Base-by-base conservation (phyloP, 1,140 invertebrate genomes). In the Drosophila eugracilis region DNA sequence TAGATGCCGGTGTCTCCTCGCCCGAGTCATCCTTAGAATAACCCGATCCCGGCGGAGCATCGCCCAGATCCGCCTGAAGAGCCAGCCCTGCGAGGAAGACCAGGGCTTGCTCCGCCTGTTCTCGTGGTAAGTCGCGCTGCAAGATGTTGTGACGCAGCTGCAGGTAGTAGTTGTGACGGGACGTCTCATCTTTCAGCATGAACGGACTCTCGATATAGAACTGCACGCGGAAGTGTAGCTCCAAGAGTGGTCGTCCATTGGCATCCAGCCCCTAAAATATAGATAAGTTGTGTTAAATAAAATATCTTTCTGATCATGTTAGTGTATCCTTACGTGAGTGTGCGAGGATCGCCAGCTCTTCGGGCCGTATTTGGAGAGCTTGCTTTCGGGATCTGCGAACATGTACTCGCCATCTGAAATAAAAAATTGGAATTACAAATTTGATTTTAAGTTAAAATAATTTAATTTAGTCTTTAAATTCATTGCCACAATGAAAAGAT, bases 331-430 rank as follows among this genome's bases (percentile, higher is more conserved):
- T 94, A 97, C 97, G 93, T 97, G 96, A 86, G 96, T 96, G 92
- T 97, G 96, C 58, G 97, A 97, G 65, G 96, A 96, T 92, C 97
- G 96, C 97, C 97, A 98, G 92, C 96, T 96, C 93, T 98, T 98
- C 78, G 97, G 96, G 69, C 97, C 97, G 93, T 98, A 98, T 93
- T 98, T 99, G 86, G 96, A 97, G 80, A 99, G 93, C 93, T 98
- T 99, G 93, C 95, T 97, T 90, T 98, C 97, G 80, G 95, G 95
- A 92, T 98, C 97, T 89, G 98, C 95, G 93, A 99, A 99, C 59
- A 98, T 94, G 92, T 97, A 98, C 93, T 98, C 97, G 91, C 96
- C 96, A 94, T 97, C 97, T 98, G 94, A 28, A 96, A 39, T 12
- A 12, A 0, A 39, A 6, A 15, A 36, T 15, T 5, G n/a, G 12